These are phyloP conservation scores for Drosophila kanapiae DNA, from an alignment of 1,140 invertebrate genomes.

Conservation along the genomic window DNA sequence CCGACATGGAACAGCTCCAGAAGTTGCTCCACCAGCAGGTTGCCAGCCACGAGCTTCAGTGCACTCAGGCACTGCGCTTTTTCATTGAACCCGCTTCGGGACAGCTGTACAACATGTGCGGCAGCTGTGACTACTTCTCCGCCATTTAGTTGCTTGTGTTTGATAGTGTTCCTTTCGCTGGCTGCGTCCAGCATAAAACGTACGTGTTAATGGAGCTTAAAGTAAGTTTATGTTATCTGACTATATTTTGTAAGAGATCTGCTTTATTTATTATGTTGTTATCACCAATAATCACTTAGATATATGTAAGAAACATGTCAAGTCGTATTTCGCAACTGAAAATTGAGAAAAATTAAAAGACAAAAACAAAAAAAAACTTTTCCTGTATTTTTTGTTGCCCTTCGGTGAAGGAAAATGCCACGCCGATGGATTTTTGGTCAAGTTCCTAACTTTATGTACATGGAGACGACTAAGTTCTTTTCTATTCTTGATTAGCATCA, in stretches of 20 bases:
- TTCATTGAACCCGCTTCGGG: conserved; percentile 62
- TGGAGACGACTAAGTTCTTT: too few relatives aligned
- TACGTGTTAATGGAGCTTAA: conserved; percentile 3
- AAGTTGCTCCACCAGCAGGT: conserved; percentile 43
- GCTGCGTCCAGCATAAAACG: conserved; percentile 30
- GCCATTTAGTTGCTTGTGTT: conserved; percentile 39
- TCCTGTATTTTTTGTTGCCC: too few relatives aligned
- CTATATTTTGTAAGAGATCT: not conserved
- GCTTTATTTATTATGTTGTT: not conserved
- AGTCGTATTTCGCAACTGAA: too few relatives aligned
- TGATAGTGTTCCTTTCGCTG: conserved; percentile 6
- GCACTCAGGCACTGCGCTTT: conserved; percentile 63
- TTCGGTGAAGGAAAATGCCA: too few relatives aligned
- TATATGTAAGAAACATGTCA: too few relatives aligned
- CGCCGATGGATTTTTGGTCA: too few relatives aligned
- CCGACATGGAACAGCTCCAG: conserved; percentile 33
- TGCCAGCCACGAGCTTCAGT: conserved; percentile 57
- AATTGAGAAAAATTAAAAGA: too few relatives aligned
- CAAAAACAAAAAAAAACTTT: too few relatives aligned
- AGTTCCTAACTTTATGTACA: too few relatives aligned
- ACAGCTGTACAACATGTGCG: conserved; percentile 69
- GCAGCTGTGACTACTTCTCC: conserved; percentile 76
- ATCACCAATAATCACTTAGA: not conserved
- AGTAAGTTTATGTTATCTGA: not conserved
- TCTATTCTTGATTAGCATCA: too few relatives aligned